Evolutionary conservation across 2,113 vertebrate genomes (phyloP).

Genomic region (Siniperca chuatsi): DNA sequence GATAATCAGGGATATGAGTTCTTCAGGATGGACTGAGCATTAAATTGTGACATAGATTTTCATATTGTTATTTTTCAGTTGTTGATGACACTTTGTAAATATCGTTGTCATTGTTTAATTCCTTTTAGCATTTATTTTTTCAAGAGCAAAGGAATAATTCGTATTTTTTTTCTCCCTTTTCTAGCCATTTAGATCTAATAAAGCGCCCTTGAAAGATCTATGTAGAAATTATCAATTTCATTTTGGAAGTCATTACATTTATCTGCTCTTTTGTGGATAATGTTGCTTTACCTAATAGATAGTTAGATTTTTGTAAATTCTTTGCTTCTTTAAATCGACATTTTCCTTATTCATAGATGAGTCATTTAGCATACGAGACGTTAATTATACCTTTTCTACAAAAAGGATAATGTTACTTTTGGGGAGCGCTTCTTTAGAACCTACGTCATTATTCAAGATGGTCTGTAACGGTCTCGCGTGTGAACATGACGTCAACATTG

Average conservation of each 20-base stretch:
- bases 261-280: not conserved
- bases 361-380: not conserved
- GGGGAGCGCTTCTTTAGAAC: no score
- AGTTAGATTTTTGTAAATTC: not conserved
- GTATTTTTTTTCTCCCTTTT: not conserved
- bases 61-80: not conserved
- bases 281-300: no score
- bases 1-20: not conserved
- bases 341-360: not conserved
- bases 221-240: not conserved
- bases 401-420: not conserved
- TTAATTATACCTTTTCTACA: not conserved
- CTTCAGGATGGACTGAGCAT: not conserved
- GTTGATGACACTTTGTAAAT: not conserved
- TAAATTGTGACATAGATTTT: not conserved
- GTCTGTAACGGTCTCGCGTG: constrained; percentile 60
- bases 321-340: not conserved
- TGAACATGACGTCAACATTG: constrained; percentile 77
- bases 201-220: not conserved
- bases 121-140: not conserved
- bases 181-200: not conserved
- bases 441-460: not conserved
- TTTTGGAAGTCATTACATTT: not conserved
- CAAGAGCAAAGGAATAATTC: not conserved
- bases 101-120: not conserved